A percentile compares a stretch with the other conserved stretches of the same genome.
phyloP scores from a whole-genome alignment of 2,797 vertebrate genomes.

The Microctenopoma steveboyesi region DNA sequence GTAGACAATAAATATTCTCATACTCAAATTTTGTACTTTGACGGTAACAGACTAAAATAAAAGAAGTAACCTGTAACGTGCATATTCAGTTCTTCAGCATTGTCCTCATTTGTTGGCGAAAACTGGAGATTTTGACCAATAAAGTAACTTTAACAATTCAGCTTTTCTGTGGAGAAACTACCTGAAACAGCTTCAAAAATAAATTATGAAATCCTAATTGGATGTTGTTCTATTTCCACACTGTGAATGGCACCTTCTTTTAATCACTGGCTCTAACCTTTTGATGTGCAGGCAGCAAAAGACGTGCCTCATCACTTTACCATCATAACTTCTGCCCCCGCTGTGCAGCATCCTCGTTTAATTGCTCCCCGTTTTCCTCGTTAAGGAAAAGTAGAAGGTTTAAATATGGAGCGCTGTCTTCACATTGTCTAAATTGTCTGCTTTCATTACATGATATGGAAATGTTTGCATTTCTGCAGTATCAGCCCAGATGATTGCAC shows the following conservation, averaged over 20 bases:
- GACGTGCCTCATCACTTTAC: neutral
- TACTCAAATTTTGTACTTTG: too few relatives aligned
- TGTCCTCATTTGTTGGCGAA: too few relatives aligned
- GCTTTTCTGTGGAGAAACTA: neutral
- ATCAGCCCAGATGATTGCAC: slow-evolving; percentile 82
- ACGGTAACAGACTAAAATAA: too few relatives aligned
- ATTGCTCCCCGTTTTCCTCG: slow-evolving; percentile 65
- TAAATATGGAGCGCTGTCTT: slow-evolving; percentile 84
- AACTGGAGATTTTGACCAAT: neutral
- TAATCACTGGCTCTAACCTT: slow-evolving; percentile 37
- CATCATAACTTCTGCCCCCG: slow-evolving; percentile 10
- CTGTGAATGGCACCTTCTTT: slow-evolving; percentile 16
- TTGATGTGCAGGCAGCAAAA: slow-evolving; percentile 33
- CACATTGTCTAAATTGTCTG: slow-evolving; percentile 82
- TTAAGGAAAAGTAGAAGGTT: slow-evolving; percentile 78
- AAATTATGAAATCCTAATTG: slow-evolving; percentile 18
- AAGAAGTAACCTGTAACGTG: too few relatives aligned
- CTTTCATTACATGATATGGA: slow-evolving; percentile 83
- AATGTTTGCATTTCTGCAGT: slow-evolving; percentile 84
- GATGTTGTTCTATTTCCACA: slow-evolving; percentile 9
- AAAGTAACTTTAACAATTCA: neutral
- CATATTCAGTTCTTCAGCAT: too few relatives aligned
- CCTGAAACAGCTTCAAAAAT: neutral
- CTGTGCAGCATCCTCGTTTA: slow-evolving; percentile 42
- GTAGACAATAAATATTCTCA: too few relatives aligned